Evolutionary conservation across 2,113 vertebrate species (phyloP).

Genomic region (Psettodes erumei): DNA sequence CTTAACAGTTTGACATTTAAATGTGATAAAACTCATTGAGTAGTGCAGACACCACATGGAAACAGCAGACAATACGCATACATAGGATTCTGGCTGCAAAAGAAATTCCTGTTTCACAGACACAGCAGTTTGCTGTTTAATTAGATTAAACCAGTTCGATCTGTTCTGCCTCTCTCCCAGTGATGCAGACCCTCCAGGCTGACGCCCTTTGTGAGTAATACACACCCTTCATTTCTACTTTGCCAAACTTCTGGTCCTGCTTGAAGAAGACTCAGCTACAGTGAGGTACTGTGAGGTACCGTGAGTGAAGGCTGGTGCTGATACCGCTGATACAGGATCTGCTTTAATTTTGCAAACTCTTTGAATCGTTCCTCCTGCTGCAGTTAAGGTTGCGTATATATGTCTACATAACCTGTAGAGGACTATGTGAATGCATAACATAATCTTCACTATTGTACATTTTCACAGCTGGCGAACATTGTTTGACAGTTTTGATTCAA

Average conservation of each 20-base stretch:
- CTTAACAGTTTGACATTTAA: not conserved
- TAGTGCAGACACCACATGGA: not conserved
- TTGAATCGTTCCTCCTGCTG: not conserved
- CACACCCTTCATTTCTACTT: constrained; percentile 23
- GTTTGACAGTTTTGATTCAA: no score
- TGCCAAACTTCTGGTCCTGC: constrained; percentile 5
- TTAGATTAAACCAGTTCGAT: constrained; percentile 42
- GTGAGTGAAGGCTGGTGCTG: not conserved
- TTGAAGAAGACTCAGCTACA: constrained; percentile 14
- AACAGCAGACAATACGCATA: not conserved
- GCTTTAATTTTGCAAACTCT: no score
- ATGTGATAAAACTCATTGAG: not conserved
- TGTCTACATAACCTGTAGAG: no score
- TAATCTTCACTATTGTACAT: no score
- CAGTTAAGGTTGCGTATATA: constrained; percentile 9
- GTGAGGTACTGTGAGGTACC: not conserved
- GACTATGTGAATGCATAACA: no score
- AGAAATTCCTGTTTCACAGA: constrained; percentile 20
- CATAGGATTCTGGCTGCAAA: constrained; percentile 7
- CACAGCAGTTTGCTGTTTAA: constrained; percentile 31
- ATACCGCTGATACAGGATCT: not conserved
- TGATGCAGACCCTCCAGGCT: constrained; percentile 15
- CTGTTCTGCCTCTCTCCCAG: constrained; percentile 16
- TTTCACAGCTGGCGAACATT: no score
- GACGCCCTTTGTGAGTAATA: constrained; percentile 33